Evolutionary conservation across 2,797 vertebrate species (phyloP).

Genomic region (Poecilia gillii): DNA sequence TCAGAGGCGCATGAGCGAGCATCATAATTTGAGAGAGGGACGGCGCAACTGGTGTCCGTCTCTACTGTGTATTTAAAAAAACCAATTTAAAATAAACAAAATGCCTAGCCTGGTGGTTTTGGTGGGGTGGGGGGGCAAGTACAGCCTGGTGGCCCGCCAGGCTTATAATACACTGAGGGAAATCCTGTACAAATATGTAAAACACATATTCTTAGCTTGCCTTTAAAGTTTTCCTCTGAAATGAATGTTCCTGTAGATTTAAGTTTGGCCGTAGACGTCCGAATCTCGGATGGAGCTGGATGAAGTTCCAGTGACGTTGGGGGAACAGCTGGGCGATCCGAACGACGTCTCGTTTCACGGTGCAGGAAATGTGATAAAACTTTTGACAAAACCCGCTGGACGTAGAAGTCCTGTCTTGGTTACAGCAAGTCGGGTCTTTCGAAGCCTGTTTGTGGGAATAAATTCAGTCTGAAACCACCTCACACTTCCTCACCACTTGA

Average conservation of each 20-base stretch:
- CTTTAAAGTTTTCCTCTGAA: neutral
- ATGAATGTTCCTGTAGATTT: neutral
- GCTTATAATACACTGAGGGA: too few relatives aligned
- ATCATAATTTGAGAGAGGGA: too few relatives aligned
- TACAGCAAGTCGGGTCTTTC: constrained; percentile 51
- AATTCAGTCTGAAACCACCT: constrained; percentile 56
- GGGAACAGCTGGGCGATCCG: constrained; percentile 59
- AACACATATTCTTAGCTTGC: neutral
- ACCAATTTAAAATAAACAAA: too few relatives aligned
- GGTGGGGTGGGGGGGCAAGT: too few relatives aligned
- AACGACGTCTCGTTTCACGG: constrained; percentile 41
- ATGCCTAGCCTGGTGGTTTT: too few relatives aligned
- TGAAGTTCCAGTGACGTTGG: constrained; percentile 49
- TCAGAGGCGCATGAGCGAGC: too few relatives aligned
- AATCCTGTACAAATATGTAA: neutral
- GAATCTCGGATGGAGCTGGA: constrained; percentile 14
- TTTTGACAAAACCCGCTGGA: constrained; percentile 44
- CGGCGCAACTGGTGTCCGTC: too few relatives aligned
- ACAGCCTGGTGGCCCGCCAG: too few relatives aligned
- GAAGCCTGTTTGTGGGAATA: constrained; percentile 48
- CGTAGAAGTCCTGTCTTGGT: constrained; percentile 49
- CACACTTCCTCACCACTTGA: constrained; percentile 68
- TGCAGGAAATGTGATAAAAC: constrained; percentile 46
- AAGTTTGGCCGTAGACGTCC: neutral
- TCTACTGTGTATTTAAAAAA: too few relatives aligned